These are phyloP conservation scores for Epirrhoe tristata DNA, from an alignment of 2,888 invertebrate species.

Conservation along the genomic window DNA sequence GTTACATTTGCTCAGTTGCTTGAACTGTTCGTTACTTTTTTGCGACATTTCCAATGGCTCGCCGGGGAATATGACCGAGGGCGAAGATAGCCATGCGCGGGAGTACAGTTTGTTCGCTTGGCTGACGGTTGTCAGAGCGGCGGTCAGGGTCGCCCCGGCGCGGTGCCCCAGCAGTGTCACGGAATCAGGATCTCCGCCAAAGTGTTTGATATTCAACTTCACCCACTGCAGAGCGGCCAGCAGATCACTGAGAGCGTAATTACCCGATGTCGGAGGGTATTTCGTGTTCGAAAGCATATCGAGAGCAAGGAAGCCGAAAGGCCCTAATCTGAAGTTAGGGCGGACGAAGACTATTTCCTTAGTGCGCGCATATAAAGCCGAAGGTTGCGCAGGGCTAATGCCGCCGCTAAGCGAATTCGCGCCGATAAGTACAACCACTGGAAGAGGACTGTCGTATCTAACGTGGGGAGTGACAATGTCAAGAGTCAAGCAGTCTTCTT, in stretches of 20 bases:
- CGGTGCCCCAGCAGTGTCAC: conserved; percentile 94
- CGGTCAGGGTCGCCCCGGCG: conserved; percentile 93
- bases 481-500: conserved; percentile 93
- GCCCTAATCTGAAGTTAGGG: conserved; percentile 93
- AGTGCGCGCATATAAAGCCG: conserved; percentile 90
- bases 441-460: conserved; percentile 90
- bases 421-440: conserved; percentile 93
- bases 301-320: conserved; percentile 92
- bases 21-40: conserved; percentile 86
- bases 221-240: conserved; percentile 92
- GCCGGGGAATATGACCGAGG: conserved; percentile 90
- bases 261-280: conserved; percentile 92
- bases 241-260: conserved; percentile 94
- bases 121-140: conserved; percentile 88
- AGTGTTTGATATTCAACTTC: conserved; percentile 91
- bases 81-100: conserved; percentile 92
- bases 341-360: conserved; percentile 94
- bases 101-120: conserved; percentile 88
- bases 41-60: conserved; percentile 86
- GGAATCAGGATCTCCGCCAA: conserved; percentile 91
- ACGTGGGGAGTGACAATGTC: conserved; percentile 94
- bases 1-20: conserved; percentile 83
- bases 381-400: conserved; percentile 90
- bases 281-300: conserved; percentile 88
- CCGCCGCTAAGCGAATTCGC: conserved; percentile 92